Evolutionary conservation across 2,888 invertebrate species (phyloP).

Genomic region (Tethea ocularis): DNA sequence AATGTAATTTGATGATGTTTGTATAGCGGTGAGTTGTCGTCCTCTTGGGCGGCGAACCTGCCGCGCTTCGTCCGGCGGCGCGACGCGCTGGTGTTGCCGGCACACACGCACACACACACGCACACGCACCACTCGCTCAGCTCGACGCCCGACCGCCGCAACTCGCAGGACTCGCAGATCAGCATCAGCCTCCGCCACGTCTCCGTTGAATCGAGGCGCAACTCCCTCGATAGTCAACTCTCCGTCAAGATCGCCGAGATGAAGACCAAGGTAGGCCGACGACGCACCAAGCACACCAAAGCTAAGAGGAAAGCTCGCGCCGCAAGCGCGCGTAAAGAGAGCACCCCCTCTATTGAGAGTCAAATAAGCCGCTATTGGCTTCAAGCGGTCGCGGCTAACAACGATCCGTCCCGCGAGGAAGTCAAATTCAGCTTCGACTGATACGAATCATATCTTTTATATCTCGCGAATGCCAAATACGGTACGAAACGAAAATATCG

Average conservation of each 20-base stretch:
- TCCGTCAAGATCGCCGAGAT: constrained; percentile 93
- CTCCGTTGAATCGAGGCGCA: constrained; percentile 93
- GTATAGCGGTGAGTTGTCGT: constrained; percentile 91
- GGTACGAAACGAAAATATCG: neutral
- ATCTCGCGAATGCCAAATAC: constrained; percentile 9
- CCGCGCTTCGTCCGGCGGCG: constrained; percentile 93
- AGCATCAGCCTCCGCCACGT: constrained; percentile 92
- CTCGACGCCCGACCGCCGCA: constrained; percentile 84
- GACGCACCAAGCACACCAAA: constrained; percentile 74
- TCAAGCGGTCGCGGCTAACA: constrained; percentile 84
- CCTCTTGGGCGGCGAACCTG: constrained; percentile 95
- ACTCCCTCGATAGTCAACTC: constrained; percentile 94
- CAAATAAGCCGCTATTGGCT: constrained; percentile 88
- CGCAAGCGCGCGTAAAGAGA: constrained; percentile 81
- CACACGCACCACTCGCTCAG: constrained; percentile 70
- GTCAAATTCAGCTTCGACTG: constrained; percentile 78
- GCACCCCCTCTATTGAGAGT: constrained; percentile 92
- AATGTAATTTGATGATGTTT: neutral
- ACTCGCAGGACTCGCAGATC: constrained; percentile 87
- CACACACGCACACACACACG: constrained; percentile 70
- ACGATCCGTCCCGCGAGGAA: constrained; percentile 81
- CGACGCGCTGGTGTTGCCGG: constrained; percentile 88
- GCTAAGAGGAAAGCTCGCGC: constrained; percentile 72
- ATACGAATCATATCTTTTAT: constrained; percentile 18
- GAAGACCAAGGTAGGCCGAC: constrained; percentile 87